Base-by-base conservation (phyloP, 2,888 invertebrate species). In the Punctoribates punctum region DNA sequence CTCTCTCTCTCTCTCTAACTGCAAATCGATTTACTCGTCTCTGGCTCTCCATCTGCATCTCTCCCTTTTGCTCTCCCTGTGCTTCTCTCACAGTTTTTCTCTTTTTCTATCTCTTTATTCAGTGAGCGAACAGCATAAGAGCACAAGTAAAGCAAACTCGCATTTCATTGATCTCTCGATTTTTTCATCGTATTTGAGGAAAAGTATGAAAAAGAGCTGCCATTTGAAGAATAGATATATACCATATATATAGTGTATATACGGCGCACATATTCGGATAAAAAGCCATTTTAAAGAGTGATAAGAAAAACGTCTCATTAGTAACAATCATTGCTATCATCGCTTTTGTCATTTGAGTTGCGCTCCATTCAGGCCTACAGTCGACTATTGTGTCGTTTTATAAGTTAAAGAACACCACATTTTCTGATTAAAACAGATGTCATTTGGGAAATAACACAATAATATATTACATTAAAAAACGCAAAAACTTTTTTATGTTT, bases 401-500 rank as follows among this genome's bases (percentile, higher is more conserved):
- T 34, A 34, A 65, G 15, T 11, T 17, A 65, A 29, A 65, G 17
- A 34, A 57, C 5, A 65, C 29, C 34, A 65, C 65, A 29, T 27
- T 65, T 65, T 65, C 34, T 65, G 65, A 65, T 65, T 65, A 65
- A 65, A 65, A 65, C 65, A 65, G 65, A 65, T 65, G 65, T 65
- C 65, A 65, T 65, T 65, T 34, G 8, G 17, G 17, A 17, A 65
- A 65, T 29, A 65, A 65, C 29, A 17, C 29, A 29, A 65, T 65
- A 29, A 65, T 65, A 27, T 29, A 65, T 65, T 65, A 29, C 25
- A 65, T 65, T 34, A 6, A 34, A 27, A 34, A 65, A 65, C 6
- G 6, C 17, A 34, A 13, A 17, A 34, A 23, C 4, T 25, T 51
- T 5, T 9, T 25, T 25, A 57, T 57, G 57, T 25, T 34, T 60